Conservation (phyloP, 2,888 invertebrate genomes). For the Aquatica leii region DNA sequence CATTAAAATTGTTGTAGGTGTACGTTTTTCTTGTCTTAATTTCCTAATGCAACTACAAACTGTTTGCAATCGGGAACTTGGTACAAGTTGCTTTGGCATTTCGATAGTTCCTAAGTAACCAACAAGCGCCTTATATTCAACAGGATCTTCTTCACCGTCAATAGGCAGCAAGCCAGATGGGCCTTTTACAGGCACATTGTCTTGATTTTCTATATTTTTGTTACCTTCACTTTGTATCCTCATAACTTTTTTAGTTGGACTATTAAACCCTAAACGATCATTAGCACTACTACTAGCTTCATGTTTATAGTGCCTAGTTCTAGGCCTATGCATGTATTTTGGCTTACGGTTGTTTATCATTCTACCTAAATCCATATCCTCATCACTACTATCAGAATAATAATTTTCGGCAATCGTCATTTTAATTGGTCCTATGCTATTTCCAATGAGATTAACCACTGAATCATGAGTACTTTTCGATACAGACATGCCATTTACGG, state of each 20-base stretch:
- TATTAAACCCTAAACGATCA: conserved; percentile 33
- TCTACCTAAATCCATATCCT: conserved; percentile 68
- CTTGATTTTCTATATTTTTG: conserved; percentile 23
- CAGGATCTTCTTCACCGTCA: conserved; percentile 63
- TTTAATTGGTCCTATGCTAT: conserved; percentile 81
- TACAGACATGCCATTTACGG: conserved; percentile 91
- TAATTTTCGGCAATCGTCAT: conserved; percentile 89
- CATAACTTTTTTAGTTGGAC: conserved; percentile 38
- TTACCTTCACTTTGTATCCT: conserved; percentile 25
- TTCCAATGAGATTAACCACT: conserved; percentile 89
- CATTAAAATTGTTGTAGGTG: conserved; percentile 84
- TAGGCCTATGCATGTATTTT: conserved; percentile 64
- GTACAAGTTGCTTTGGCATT: conserved; percentile 85
- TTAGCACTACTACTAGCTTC: conserved; percentile 32
- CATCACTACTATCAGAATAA: conserved; percentile 86
- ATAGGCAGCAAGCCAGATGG: conserved; percentile 45
- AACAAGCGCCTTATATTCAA: conserved; percentile 86
- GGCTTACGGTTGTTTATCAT: conserved; percentile 66
- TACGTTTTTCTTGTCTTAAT: conserved; percentile 86
- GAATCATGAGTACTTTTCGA: conserved; percentile 93
- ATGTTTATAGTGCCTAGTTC: conserved; percentile 40
- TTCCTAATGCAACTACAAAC: conserved; percentile 89
- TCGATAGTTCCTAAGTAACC: conserved; percentile 97
- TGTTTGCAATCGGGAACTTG: conserved; percentile 77
- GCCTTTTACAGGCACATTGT: conserved; percentile 35